phyloP scores from a whole-genome alignment of 1,140 invertebrate genomes.

The Neodiprion pinetum region DNA sequence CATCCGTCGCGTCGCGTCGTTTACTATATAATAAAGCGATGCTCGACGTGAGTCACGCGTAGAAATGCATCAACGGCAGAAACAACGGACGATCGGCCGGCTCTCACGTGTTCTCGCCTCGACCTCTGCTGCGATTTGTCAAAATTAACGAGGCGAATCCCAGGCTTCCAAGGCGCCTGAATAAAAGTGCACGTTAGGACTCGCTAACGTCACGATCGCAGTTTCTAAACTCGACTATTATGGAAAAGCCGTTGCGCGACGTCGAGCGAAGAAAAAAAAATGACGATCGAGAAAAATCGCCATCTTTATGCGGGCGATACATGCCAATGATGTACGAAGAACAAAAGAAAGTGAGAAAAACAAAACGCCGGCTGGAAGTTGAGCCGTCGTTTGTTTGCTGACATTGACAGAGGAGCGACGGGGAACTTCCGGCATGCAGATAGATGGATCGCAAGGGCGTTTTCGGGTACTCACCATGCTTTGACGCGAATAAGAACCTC shows the following conservation, averaged over 20 bases:
- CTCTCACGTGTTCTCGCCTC: neutral
- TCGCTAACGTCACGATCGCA: no score
- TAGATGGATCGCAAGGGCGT: conserved; percentile 16
- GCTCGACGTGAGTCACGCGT: neutral
- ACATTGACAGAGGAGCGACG: neutral
- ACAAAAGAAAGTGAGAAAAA: neutral
- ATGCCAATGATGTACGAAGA: neutral
- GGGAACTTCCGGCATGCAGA: neutral
- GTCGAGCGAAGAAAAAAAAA: no score
- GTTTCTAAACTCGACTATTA: no score
- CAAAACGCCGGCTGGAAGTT: neutral
- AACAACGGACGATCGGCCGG: neutral
- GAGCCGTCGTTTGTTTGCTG: no score
- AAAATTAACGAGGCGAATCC: neutral
- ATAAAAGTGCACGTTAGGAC: no score
- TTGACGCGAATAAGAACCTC: conserved; percentile 85
- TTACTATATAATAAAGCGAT: neutral
- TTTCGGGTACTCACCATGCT: conserved; percentile 75
- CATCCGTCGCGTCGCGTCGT: no score
- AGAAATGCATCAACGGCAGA: no score
- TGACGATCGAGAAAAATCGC: neutral
- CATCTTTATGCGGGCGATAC: neutral
- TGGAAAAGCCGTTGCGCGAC: no score
- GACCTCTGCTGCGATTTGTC: neutral
- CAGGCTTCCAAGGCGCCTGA: no score